phyloP scores from a whole-genome alignment of 2,797 vertebrate genomes.

The Poecilia gillii region DNA sequence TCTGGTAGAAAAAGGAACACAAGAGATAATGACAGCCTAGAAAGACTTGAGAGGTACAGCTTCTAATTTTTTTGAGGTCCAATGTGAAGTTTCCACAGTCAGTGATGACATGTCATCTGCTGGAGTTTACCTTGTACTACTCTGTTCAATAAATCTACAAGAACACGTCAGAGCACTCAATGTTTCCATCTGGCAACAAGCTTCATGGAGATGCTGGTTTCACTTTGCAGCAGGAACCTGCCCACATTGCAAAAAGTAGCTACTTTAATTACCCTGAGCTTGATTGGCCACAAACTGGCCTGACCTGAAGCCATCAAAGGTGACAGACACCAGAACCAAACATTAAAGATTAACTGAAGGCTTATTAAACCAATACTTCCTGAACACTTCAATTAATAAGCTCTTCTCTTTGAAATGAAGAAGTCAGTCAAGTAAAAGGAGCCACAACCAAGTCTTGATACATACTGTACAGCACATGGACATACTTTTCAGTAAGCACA shows the following conservation, averaged over 20 bases:
- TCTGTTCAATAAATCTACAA: neutral
- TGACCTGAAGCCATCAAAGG: neutral
- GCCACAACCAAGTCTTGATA: neutral
- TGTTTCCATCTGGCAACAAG: neutral
- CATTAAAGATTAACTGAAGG: neutral
- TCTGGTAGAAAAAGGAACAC: neutral
- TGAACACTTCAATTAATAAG: neutral
- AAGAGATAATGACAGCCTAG: neutral
- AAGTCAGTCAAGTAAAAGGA: neutral
- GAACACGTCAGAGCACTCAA: neutral
- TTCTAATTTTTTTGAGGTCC: neutral
- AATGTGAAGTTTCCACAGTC: neutral
- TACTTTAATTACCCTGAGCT: neutral
- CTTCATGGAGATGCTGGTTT: neutral
- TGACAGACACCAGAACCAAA: neutral
- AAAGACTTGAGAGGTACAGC: neutral
- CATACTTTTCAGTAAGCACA: neutral
- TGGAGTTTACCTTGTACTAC: neutral
- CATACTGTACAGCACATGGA: neutral
- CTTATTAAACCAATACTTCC: neutral
- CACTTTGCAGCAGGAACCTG: neutral
- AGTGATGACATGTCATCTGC: neutral
- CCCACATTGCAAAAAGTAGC: neutral
- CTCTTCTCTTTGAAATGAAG: neutral
- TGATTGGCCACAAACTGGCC: neutral